These are phyloP conservation scores for Tolypeutes matacus DNA, from an alignment of 2,797 vertebrate species.

Conservation along the genomic window DNA sequence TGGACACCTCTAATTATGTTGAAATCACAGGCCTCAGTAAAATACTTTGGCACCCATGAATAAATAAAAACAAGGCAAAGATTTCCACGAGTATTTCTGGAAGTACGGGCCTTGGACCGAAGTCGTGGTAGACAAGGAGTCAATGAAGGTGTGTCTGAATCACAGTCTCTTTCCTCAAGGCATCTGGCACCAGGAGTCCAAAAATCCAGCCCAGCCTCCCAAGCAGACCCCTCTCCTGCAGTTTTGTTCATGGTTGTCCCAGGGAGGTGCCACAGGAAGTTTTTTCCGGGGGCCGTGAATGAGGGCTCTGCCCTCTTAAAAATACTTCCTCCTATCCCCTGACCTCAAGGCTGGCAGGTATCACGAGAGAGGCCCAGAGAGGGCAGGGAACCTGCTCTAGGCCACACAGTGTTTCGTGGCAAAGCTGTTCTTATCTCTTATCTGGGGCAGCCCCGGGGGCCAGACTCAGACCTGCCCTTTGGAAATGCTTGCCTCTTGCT, in stretches of 20 bases:
- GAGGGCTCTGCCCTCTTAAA: not conserved
- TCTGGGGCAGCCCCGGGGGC: not conserved
- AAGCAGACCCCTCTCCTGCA: not conserved
- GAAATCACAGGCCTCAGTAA: not conserved
- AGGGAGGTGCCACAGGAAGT: accelerated
- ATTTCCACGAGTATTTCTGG: not conserved
- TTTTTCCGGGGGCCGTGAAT: accelerated
- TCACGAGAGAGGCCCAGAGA: not conserved
- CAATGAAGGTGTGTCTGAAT: not conserved
- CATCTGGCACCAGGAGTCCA: not conserved
- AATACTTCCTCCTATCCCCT: not conserved
- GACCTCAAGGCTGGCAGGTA: not conserved
- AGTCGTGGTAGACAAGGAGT: not conserved
- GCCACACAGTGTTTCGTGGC: not conserved
- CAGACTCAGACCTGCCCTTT: not conserved
- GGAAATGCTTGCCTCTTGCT: not conserved
- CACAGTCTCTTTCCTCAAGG: not conserved
- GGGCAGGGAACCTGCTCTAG: not conserved
- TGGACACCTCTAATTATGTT: not conserved
- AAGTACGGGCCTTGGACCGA: not conserved
- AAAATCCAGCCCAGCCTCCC: not conserved
- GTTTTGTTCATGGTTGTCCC: accelerated
- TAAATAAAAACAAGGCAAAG: not conserved
- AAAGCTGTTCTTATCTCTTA: not conserved
- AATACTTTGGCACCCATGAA: not conserved